These are phyloP conservation scores for Archips xylosteana DNA, from an alignment of 2,888 invertebrate species.

Conservation along the genomic window DNA sequence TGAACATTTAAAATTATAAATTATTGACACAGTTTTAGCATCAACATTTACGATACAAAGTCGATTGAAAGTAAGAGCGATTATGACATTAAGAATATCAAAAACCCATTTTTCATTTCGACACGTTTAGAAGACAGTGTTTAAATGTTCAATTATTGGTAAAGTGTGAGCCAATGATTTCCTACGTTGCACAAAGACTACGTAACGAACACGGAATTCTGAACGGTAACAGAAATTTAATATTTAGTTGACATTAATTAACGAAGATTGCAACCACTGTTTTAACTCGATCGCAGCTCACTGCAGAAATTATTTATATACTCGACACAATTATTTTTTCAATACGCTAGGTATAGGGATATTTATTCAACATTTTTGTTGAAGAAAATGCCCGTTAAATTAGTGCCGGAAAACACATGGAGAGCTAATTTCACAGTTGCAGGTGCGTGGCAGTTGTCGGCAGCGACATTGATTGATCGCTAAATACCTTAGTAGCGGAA, in stretches of 20 bases:
- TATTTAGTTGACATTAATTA: slow-evolving; percentile 11
- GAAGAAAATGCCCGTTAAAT: too few relatives aligned
- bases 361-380: too few relatives aligned
- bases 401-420: background rate
- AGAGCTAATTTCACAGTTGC: background rate
- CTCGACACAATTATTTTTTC: background rate
- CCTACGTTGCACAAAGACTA: slow-evolving; percentile 17
- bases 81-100: background rate
- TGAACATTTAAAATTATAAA: too few relatives aligned
- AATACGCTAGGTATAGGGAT: too few relatives aligned
- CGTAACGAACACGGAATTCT: slow-evolving; percentile 12
- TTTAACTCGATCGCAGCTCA: background rate
- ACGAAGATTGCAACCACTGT: background rate
- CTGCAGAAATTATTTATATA: background rate
- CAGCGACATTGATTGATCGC: background rate
- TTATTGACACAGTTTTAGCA: too few relatives aligned
- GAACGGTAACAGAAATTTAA: slow-evolving; percentile 6
- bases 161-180: slow-evolving; percentile 16
- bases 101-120: slow-evolving; percentile 18
- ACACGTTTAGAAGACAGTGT: slow-evolving; percentile 23
- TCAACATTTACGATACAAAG: background rate
- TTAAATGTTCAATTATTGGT: slow-evolving; percentile 26
- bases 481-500: background rate
- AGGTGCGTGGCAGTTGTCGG: background rate
- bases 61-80: background rate